These are phyloP conservation scores for Mactra quadrangularis DNA, from an alignment of 1,140 invertebrate genomes.

Conservation along the genomic window DNA sequence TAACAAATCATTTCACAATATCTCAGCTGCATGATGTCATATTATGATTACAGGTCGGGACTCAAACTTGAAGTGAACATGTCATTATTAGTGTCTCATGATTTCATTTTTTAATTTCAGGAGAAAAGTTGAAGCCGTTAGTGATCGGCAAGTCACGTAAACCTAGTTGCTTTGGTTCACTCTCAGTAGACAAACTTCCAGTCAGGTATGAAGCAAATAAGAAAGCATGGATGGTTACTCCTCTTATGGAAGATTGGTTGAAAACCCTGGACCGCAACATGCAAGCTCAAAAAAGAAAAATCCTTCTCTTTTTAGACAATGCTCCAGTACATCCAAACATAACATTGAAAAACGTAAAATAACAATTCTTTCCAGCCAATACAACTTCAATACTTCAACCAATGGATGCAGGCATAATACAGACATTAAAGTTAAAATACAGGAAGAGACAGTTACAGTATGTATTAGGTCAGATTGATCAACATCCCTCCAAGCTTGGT, in stretches of 20 bases:
- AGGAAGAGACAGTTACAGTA: background rate
- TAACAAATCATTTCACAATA: no score
- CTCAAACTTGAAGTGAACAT: no score
- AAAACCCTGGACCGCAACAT: constrained; percentile 1
- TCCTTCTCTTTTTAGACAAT: constrained; percentile 12
- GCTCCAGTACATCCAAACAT: constrained; percentile 6
- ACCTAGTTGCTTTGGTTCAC: constrained; percentile 59
- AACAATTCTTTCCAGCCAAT: constrained; percentile 35
- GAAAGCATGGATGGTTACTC: constrained; percentile 53
- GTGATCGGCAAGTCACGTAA: constrained; percentile 63
- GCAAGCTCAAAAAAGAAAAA: background rate
- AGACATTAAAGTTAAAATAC: constrained; percentile 28
- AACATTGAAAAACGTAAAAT: background rate
- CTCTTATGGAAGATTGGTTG: constrained; percentile 6
- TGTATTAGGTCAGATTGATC: background rate
- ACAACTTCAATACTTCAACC: constrained; percentile 48
- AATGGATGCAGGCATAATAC: constrained; percentile 59
- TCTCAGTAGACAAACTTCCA: constrained; percentile 30
- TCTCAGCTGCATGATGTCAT: no score
- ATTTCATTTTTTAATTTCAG: constrained; percentile 17
- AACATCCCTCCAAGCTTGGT: background rate
- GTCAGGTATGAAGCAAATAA: constrained; percentile 47
- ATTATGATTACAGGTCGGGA: no score
- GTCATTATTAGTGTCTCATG: no score
- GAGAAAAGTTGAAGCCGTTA: constrained; percentile 61